Evolutionary conservation across 2,888 invertebrate species (phyloP).

Genomic region (Meganola albula): DNA sequence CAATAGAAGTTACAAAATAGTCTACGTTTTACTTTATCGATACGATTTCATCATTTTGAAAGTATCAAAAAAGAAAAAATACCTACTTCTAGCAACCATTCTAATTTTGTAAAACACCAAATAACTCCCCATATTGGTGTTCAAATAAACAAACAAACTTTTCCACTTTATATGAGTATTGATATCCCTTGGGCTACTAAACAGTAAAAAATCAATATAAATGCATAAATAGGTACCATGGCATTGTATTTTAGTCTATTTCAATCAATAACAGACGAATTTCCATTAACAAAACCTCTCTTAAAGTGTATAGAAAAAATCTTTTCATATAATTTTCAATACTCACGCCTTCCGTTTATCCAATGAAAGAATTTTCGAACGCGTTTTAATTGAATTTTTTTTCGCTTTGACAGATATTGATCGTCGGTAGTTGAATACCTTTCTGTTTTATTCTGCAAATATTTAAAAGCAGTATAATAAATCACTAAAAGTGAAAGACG

Average conservation of each 20-base stretch:
- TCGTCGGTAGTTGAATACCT: constrained; percentile 58
- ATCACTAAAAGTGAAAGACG: constrained; percentile 60
- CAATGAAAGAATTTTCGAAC: constrained; percentile 55
- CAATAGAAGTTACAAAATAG: no score
- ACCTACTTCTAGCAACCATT: no score
- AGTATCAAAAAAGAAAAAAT: no score
- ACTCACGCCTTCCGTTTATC: constrained; percentile 61
- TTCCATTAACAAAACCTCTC: constrained; percentile 52
- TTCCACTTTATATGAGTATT: constrained; percentile 1
- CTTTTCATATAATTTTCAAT: constrained; percentile 64
- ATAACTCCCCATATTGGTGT: no score
- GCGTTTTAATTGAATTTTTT: constrained; percentile 69
- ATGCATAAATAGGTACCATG: constrained; percentile 4
- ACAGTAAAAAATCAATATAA: constrained; percentile 7
- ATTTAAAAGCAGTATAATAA: constrained; percentile 59
- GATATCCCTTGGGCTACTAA: not conserved
- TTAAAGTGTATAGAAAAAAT: constrained; percentile 48
- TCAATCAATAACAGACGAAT: constrained; percentile 43
- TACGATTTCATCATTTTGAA: no score
- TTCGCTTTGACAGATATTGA: constrained; percentile 68
- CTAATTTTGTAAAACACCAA: no score
- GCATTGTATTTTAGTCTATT: constrained; percentile 29
- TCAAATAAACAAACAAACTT: no score
- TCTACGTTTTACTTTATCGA: no score
- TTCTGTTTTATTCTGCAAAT: constrained; percentile 62